Percentiles rank a stretch among this genome's conserved stretches.
Evolutionary conservation across 2,888 invertebrate species (phyloP).

Genomic region (Bibio marci): DNA sequence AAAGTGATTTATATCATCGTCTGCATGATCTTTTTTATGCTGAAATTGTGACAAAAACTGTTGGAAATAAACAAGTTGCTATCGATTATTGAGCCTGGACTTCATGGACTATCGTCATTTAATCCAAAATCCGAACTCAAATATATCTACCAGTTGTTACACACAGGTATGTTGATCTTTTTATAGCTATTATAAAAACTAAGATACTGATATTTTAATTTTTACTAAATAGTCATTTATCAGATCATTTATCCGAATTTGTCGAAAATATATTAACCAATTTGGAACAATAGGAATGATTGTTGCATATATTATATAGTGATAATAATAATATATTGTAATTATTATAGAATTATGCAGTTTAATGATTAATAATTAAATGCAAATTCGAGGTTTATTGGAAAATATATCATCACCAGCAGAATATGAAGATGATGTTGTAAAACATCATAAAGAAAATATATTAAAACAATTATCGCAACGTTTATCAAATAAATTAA

Average conservation of each 20-base stretch:
- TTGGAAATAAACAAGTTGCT: slow-evolving; percentile 99
- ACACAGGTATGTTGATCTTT: slow-evolving; percentile 43
- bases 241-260: slow-evolving; percentile 94
- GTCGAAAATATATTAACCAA: slow-evolving; percentile 92
- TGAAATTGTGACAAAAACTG: slow-evolving; percentile 98
- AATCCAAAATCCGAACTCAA: slow-evolving; percentile 99
- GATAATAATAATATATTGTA: background rate
- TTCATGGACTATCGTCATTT: slow-evolving; percentile 87
- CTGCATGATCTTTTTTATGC: slow-evolving; percentile 99
- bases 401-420: slow-evolving; percentile 97
- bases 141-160: slow-evolving; percentile 94
- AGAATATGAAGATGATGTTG: slow-evolving; percentile 87
- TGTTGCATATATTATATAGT: background rate
- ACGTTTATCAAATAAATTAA: slow-evolving; percentile 41
- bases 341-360: slow-evolving; percentile 79
- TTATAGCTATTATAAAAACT: too few relatives aligned
- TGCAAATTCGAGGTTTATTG: slow-evolving; percentile 88
- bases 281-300: slow-evolving; percentile 79
- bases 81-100: slow-evolving; percentile 99
- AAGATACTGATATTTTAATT: background rate
- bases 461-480: slow-evolving; percentile 45
- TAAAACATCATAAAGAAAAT: slow-evolving; percentile 88
- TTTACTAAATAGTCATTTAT: slow-evolving; percentile 55
- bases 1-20: slow-evolving; percentile 94
- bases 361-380: slow-evolving; percentile 88